These are phyloP conservation scores for Cetoscarus ocellatus DNA, from an alignment of 2,797 vertebrate genomes.

Conservation along the genomic window DNA sequence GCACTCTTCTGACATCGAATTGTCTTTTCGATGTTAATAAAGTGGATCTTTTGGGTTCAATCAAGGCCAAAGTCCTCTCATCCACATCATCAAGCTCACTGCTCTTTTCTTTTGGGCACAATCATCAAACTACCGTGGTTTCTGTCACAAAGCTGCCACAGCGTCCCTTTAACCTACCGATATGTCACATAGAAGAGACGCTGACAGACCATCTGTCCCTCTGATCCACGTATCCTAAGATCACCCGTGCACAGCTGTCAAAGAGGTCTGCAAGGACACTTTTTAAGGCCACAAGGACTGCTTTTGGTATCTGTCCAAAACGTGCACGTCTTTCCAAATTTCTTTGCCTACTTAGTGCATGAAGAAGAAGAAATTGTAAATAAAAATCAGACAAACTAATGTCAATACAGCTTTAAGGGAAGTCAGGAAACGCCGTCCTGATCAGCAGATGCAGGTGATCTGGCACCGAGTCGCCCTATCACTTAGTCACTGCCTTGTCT, in stretches of 20 bases:
- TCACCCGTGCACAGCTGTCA: constrained; percentile 23
- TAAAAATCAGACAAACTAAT: neutral
- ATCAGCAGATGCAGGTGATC: constrained; percentile 35
- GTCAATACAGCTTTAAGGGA: constrained; percentile 5
- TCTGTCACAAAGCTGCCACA: constrained; percentile 33
- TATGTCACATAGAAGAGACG: constrained; percentile 32
- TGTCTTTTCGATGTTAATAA: neutral
- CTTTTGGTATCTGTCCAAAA: constrained; percentile 27
- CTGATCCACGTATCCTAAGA: constrained; percentile 41
- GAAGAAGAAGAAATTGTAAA: neutral
- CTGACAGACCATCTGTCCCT: constrained; percentile 58
- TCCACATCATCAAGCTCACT: constrained; percentile 13
- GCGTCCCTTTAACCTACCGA: constrained; percentile 52
- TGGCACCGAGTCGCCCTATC: constrained; percentile 49
- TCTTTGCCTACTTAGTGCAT: neutral
- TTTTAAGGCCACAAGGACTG: constrained; percentile 11
- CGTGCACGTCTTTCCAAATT: neutral
- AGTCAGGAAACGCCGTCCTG: constrained; percentile 7
- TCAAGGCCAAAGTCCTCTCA: constrained; percentile 1
- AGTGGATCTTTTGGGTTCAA: neutral
- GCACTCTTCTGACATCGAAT: too few relatives aligned
- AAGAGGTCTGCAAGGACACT: constrained; percentile 10
- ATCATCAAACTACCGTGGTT: constrained; percentile 12
- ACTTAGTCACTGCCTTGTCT: constrained; percentile 65
- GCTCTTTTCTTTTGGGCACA: neutral